These are phyloP conservation scores for Hylaeus anthracinus DNA, from an alignment of 1,140 invertebrate genomes.

Conservation along the genomic window DNA sequence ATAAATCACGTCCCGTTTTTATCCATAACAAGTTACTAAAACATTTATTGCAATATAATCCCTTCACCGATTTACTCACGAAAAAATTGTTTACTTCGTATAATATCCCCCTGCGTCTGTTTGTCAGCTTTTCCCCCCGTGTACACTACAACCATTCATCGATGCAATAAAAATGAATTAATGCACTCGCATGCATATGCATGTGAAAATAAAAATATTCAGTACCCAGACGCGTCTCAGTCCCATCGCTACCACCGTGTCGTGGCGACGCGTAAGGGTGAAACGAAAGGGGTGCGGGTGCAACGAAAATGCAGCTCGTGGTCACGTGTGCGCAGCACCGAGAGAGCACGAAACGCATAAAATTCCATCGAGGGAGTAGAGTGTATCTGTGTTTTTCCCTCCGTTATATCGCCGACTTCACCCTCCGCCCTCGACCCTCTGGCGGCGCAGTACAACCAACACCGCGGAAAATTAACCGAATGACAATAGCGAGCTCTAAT, in stretches of 20 bases:
- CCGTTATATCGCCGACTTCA: not conserved
- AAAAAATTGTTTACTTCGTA: too few relatives aligned
- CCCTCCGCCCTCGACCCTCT: not conserved
- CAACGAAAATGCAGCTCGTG: conserved; percentile 28
- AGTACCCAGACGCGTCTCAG: too few relatives aligned
- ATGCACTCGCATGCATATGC: too few relatives aligned
- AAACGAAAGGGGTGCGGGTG: not conserved
- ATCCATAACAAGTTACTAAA: too few relatives aligned
- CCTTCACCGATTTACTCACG: too few relatives aligned
- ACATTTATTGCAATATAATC: too few relatives aligned
- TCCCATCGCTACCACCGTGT: not conserved
- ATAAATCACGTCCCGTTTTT: too few relatives aligned
- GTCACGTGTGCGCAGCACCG: conserved; percentile 46
- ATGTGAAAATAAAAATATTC: too few relatives aligned
- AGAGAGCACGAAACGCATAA: conserved; percentile 67
- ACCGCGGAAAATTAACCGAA: conserved; percentile 74
- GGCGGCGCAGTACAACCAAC: conserved; percentile 38
- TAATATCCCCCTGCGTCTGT: too few relatives aligned
- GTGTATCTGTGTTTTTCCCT: conserved; percentile 35
- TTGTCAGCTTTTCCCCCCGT: too few relatives aligned
- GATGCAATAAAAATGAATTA: too few relatives aligned
- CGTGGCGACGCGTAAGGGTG: conserved; percentile 22
- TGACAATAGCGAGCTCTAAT: conserved; percentile 71
- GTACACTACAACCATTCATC: too few relatives aligned
- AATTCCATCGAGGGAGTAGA: conserved; percentile 61